Evolutionary conservation across 2,888 invertebrate genomes (phyloP), one percentile per base, ranked within the genome.

Genomic region (Tridacna gigas): DNA sequence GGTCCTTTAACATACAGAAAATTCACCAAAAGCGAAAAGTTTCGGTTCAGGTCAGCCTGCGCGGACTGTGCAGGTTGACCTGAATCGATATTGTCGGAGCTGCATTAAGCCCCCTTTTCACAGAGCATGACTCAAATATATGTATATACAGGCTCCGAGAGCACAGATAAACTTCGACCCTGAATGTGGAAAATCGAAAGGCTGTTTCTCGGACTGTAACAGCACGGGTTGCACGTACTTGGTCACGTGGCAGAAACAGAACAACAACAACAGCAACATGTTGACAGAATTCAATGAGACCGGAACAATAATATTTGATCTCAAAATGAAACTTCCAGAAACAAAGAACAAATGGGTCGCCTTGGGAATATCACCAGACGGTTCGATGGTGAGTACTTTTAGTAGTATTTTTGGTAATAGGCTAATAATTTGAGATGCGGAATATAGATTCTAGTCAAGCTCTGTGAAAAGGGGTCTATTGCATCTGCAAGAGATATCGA

Each of bases 181-280:
- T 0, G 80, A 84, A 15, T 90, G 90, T 77, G 89, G 90, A 0
- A 69, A 26, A 7, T 80, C 84, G 26, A 86, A 86, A 63, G 90
- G 90, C 5, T 90, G 90, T 78, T 90, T 81, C 60, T 83, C 85
- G 0, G 86, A 84, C n/a, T 90, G 89, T 82, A 60, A 25, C 0
- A 28, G 48, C 11, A 67, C 47, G 3, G 84, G 80, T 12, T 89
- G 90, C 80, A 65, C 80, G 2, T 90, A 82, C 65, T 77, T 89
- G 65, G 81, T 86, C 26, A 83, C 88, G 13, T 90, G 89, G 89
- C 80, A 83, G 65, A 65, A 79, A 15, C 37, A 13, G 0, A 22
- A 60, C 60, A 25, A 74, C 56, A 22, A 71, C 48, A 47, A 18
- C 1, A 77, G 73, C 11, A 71, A n/a, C 11, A 66, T 67, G 5